Evolutionary conservation across 2,113 vertebrate genomes (phyloP), one percentile per base, ranked within the genome.

Genomic region (Rhagologus leucostigma): DNA sequence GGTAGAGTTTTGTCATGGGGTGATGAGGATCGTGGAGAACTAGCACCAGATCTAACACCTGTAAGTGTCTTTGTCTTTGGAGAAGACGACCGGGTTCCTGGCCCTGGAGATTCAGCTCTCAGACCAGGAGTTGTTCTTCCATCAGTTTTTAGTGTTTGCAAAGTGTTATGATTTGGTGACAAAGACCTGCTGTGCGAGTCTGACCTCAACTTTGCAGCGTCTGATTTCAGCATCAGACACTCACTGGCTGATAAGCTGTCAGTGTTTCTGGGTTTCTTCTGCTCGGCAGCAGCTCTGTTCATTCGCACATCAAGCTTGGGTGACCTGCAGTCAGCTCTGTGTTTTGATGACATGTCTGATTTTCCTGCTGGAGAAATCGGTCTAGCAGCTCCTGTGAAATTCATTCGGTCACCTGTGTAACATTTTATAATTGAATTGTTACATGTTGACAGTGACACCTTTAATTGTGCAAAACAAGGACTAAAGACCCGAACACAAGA

Each of bases 131-230:
- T 96, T 46, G 97, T 98, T 95, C 99, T 98, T 57, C 99, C 99
- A 50, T 99, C 99, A 10, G 98, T 98, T 96, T 99, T 99, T 39
- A 99, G 97, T 15, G 99, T 99, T 94, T 99, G 99, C 63, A 99
- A 91, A 63, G 99, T 99, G 96, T 99, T 99, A 96, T 99, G 99
- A 96, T 99, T 99, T 62, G 99, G 99, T 1, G 99, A 99, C 95
- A 99, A 97, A 18, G 99, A 99, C 88, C 99, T 98, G 90, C 99
- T 99, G 74, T 99, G 99, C 13, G 99, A 99, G 97, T 99, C 99
- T 23, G 99, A 99, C 62, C 99, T 98, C 96, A 99, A 74, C 95
- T 99, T 99, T 71, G 98, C 99, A 1, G 99, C 98, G 46, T 99
- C 99, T 3, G 99, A 99, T 93, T 99, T 99, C 87, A 99, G 97